Conservation (phyloP, 2,797 vertebrate species). For the Florisuga fusca region DNA sequence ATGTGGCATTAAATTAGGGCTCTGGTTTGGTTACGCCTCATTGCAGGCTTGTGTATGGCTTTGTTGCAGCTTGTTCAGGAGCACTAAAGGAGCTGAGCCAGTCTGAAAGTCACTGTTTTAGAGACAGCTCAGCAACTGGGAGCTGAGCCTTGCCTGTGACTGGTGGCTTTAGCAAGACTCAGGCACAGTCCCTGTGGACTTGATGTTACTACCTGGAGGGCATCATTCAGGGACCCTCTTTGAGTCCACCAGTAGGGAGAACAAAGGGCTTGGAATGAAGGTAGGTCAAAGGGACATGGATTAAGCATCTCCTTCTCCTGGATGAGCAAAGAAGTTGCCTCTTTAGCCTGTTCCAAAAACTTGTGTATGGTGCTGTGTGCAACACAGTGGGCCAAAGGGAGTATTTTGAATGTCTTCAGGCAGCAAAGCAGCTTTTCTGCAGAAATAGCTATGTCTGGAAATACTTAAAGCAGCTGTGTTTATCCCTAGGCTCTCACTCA, state of each 20-base stretch:
- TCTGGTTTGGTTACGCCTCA: slow-evolving; percentile 11
- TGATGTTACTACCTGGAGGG: background rate
- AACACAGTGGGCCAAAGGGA: background rate
- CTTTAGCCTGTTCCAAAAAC: background rate
- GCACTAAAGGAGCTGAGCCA: background rate
- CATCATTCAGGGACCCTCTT: background rate
- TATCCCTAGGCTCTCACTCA: background rate
- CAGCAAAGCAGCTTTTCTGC: slow-evolving; percentile 23
- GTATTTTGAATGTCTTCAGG: background rate
- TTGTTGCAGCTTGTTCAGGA: background rate
- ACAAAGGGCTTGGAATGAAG: background rate
- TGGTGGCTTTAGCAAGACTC: background rate
- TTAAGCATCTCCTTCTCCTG: background rate
- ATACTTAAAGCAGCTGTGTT: slow-evolving; percentile 26
- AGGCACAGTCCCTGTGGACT: background rate
- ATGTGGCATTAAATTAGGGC: slow-evolving; percentile 60
- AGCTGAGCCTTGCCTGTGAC: background rate
- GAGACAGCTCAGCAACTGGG: background rate
- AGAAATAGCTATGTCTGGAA: slow-evolving; percentile 40
- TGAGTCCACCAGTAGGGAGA: background rate
- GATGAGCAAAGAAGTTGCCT: background rate
- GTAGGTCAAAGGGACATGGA: background rate
- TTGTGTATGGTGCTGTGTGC: background rate
- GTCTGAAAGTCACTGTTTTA: background rate
- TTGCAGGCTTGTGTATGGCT: background rate